Evolutionary conservation across 2,113 vertebrate species (phyloP).

Genomic region (Desmodus rotundus): DNA sequence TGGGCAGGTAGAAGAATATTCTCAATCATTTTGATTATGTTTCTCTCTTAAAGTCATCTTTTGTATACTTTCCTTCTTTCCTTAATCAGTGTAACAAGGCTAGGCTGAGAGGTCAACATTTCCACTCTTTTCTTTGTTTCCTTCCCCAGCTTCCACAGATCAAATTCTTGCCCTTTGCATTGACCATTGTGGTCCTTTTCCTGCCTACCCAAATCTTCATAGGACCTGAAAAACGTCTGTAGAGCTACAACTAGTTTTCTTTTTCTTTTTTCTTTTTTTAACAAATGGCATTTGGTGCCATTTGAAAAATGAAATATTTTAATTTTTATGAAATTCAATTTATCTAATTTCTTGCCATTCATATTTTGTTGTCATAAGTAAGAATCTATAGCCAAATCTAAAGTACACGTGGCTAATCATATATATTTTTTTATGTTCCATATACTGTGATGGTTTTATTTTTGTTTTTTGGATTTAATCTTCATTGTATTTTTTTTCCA

Average conservation of each 20-base stretch:
- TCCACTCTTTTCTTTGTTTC: neutral
- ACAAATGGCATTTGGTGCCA: neutral
- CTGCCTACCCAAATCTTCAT: neutral
- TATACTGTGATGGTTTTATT: neutral
- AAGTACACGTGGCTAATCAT: neutral
- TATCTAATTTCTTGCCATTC: neutral
- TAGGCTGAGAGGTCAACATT: neutral
- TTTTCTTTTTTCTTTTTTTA: neutral
- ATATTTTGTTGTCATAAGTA: neutral
- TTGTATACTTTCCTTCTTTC: neutral
- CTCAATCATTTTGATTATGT: conserved; percentile 7
- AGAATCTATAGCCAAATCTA: neutral
- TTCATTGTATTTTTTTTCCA: too few species aligned
- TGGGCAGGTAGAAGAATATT: conserved; percentile 3
- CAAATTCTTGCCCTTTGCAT: neutral
- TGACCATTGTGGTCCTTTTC: neutral
- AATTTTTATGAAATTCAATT: neutral
- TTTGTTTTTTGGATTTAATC: neutral
- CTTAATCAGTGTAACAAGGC: neutral
- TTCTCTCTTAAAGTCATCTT: conserved; percentile 21
- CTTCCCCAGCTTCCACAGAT: neutral
- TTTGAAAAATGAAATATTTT: neutral
- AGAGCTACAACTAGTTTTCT: neutral
- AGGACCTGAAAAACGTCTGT: neutral
- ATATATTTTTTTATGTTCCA: neutral